These are phyloP conservation scores for Polyploca ridens DNA, from an alignment of 2,888 invertebrate genomes.

Conservation along the genomic window DNA sequence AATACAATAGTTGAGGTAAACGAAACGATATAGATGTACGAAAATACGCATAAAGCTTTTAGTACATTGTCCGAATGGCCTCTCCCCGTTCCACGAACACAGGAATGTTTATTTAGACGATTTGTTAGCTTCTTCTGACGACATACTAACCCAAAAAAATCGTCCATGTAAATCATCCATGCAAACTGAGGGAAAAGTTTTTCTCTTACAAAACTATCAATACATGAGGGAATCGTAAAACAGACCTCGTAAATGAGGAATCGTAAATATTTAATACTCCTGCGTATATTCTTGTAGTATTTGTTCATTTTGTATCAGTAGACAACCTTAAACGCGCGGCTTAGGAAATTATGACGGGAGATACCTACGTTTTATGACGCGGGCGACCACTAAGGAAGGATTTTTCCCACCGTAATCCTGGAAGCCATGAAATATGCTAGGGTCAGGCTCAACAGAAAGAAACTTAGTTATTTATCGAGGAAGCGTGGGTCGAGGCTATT, in stretches of 20 bases:
- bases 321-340: constrained; percentile 12
- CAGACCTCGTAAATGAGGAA: constrained; percentile 11
- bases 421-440: constrained; percentile 54
- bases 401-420: constrained; percentile 40
- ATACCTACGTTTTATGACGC: constrained; percentile 45
- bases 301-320: constrained; percentile 11
- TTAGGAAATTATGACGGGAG: constrained; percentile 38
- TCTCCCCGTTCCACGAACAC: constrained; percentile 24
- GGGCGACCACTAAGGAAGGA: constrained; percentile 41
- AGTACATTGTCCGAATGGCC: constrained; percentile 22
- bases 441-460: constrained; percentile 47
- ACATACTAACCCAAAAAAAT: constrained; percentile 32
- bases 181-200: constrained; percentile 7
- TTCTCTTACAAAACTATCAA: constrained; percentile 1
- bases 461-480: constrained; percentile 50
- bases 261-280: constrained; percentile 11
- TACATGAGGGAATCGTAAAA: constrained; percentile 7
- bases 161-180: constrained; percentile 13
- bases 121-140: constrained; percentile 29
- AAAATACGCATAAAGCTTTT: constrained; percentile 19
- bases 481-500: constrained; percentile 2
- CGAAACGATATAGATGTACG: neutral
- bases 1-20: neutral
- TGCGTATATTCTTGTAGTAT: constrained; percentile 2
- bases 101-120: constrained; percentile 33